Evolutionary conservation across 2,797 vertebrate genomes (phyloP), one percentile per base, ranked within the genome.

Genomic region (Rhyacichthys aspro): DNA sequence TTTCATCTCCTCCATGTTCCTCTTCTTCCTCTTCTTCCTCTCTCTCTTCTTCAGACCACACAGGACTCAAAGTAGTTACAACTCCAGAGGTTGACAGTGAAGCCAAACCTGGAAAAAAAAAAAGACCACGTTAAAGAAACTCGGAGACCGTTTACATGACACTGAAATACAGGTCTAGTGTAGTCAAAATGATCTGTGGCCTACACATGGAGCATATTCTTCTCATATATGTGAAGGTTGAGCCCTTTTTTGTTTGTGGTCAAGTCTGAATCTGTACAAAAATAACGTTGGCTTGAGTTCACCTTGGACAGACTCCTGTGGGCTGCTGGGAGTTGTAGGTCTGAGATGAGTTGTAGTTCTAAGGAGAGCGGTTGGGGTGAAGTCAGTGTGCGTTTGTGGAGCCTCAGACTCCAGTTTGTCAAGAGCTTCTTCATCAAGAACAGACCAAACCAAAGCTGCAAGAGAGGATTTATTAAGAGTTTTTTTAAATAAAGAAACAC

Each of bases 321-420:
- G 46, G 23, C n/a, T 48, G 46, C 28, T 48, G 46, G 46, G 23
- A 48, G 46, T 8, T 33, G 46, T 33, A 11, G 28, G n/a, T 11
- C 7, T n/a, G 8, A 23, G 9, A 3, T 8, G 45, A 1, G 45
- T 1, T 12, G 18, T 3, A 8, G 45, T 33, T 7, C 32, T 9
- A 0, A 9, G 9, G 8, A 14, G 46, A 9, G 10, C 14, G 15
- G 28, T 34, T 23, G 23, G 12, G 23, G 7, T 16, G 4, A 0
- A 9, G 8, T 10, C 14, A 9, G 28, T 8, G 12, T 28, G 46
- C 3, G 23, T 3, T 33, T 5, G 12, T 32, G 12, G 28, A 48
- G n/a, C n/a, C n/a, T n/a, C n/a, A n/a, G n/a, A n/a, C n/a, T n/a
- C n/a, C n/a, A n/a, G n/a, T n/a, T n/a, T n/a, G n/a, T n/a, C n/a